These are phyloP conservation scores for Zaprionus bogoriensis DNA, from an alignment of 2,888 invertebrate genomes.

Conservation along the genomic window DNA sequence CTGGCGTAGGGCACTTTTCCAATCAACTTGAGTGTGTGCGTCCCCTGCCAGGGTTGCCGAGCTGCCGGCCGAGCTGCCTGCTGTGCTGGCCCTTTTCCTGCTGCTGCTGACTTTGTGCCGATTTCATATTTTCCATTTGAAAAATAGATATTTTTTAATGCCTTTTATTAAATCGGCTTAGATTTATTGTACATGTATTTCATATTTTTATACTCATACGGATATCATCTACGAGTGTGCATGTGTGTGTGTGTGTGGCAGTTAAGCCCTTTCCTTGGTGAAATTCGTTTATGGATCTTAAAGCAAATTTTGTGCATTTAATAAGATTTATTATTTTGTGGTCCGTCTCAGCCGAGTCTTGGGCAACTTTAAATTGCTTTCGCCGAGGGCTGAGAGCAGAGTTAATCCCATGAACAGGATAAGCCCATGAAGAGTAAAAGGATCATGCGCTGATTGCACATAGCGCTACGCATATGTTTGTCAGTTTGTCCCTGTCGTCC, in stretches of 20 bases:
- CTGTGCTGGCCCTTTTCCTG: slow-evolving; percentile 22
- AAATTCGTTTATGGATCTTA: slow-evolving; percentile 68
- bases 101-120: slow-evolving; percentile 64
- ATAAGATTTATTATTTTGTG: slow-evolving; percentile 59
- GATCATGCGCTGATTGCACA: slow-evolving; percentile 27
- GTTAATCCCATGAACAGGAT: slow-evolving; percentile 54
- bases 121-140: slow-evolving; percentile 71
- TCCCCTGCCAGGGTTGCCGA: slow-evolving; percentile 31
- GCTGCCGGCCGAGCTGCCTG: too few relatives aligned
- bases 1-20: slow-evolving; percentile 61
- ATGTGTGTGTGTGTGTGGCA: slow-evolving; percentile 24
- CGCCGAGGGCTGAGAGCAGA: slow-evolving; percentile 19
- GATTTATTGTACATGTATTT: slow-evolving; percentile 66
- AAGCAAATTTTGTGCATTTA: slow-evolving; percentile 55
- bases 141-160: slow-evolving; percentile 75
- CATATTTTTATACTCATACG: slow-evolving; percentile 23
- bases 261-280: slow-evolving; percentile 54
- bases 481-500: slow-evolving; percentile 12
- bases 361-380: slow-evolving; percentile 45
- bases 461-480: background rate
- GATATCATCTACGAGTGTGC: slow-evolving; percentile 9
- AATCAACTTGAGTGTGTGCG: slow-evolving; percentile 68
- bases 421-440: slow-evolving; percentile 28
- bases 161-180: slow-evolving; percentile 79
- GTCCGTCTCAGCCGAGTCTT: slow-evolving; percentile 26